Conservation (phyloP, 1,140 invertebrate species). For the Oreohelix idahoensis region DNA sequence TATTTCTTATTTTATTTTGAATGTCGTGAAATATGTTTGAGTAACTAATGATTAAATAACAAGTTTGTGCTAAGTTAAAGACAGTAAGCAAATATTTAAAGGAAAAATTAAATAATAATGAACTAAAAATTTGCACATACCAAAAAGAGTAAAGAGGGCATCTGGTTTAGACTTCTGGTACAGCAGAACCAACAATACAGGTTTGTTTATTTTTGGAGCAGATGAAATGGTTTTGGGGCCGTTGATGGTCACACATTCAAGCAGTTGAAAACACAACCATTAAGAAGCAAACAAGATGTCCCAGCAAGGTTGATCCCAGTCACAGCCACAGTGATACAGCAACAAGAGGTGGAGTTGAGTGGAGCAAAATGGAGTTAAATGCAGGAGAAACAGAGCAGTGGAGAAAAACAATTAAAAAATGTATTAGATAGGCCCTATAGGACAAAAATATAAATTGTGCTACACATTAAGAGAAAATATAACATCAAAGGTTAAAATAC, state of each 20-base stretch:
- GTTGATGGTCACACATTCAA: constrained; percentile 1
- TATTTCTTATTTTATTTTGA: too few relatives aligned
- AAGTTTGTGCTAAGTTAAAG: too few relatives aligned
- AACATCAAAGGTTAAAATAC: too few relatives aligned
- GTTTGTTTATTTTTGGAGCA: not conserved
- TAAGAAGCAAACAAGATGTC: constrained; percentile 33
- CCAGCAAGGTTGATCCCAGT: not conserved
- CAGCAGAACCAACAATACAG: constrained; percentile 51
- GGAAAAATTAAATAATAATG: not conserved
- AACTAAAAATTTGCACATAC: constrained; percentile 83
- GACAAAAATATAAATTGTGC: not conserved
- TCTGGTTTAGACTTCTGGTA: constrained; percentile 99
- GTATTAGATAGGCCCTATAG: constrained; percentile 29
- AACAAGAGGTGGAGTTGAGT: constrained; percentile 32
- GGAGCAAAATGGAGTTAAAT: constrained; percentile 26
- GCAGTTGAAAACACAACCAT: constrained; percentile 65
- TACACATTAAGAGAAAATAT: too few relatives aligned
- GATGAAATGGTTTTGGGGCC: too few relatives aligned
- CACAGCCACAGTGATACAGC: constrained; percentile 48
- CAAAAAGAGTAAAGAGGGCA: constrained; percentile 99
- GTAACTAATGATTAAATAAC: too few relatives aligned
- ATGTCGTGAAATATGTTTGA: too few relatives aligned
- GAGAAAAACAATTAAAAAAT: constrained; percentile 23
- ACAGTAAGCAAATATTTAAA: too few relatives aligned
- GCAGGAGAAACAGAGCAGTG: not conserved